Conservation (phyloP, 2,888 invertebrate species). For the Platycheirus albimanus region DNA sequence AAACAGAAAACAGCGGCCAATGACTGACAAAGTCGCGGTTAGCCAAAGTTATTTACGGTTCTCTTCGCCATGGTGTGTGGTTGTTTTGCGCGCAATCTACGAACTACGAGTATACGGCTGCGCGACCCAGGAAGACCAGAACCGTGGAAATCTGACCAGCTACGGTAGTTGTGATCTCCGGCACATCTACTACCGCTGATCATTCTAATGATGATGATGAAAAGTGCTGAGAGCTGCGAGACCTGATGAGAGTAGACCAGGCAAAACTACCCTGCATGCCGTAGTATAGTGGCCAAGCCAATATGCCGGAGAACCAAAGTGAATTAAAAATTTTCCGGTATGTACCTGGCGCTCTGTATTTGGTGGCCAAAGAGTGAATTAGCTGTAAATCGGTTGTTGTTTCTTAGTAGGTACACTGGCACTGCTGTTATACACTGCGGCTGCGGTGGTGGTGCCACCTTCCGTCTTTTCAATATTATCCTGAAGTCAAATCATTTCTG, state of each 20-base stretch:
- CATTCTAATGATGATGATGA: conserved; percentile 63
- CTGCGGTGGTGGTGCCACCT: conserved; percentile 45
- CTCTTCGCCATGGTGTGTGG: conserved; percentile 54
- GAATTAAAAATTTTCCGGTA: conserved; percentile 63
- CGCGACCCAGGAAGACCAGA: conserved; percentile 74
- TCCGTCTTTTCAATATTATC: conserved; percentile 21
- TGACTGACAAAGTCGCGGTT: conserved; percentile 74
- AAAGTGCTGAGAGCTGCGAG: conserved; percentile 61
- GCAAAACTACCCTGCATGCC: conserved; percentile 6
- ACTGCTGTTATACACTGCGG: not conserved
- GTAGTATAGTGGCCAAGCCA: not conserved
- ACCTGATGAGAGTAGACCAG: conserved; percentile 55
- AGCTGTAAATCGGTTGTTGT: conserved; percentile 58
- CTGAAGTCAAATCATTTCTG: conserved; percentile 40
- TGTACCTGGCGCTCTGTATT: conserved; percentile 54
- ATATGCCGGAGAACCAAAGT: conserved; percentile 33
- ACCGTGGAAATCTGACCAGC: conserved; percentile 69
- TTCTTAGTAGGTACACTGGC: not conserved
- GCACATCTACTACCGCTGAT: conserved; percentile 66
- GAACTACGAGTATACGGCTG: no score
- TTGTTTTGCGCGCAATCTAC: conserved; percentile 53
- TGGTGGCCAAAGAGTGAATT: conserved; percentile 53
- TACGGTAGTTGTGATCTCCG: conserved; percentile 72
- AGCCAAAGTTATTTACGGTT: conserved; percentile 72
- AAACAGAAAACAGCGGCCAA: conserved; percentile 49